Conservation (phyloP, 2,888 invertebrate species). For the Rhingia rostrata region DNA sequence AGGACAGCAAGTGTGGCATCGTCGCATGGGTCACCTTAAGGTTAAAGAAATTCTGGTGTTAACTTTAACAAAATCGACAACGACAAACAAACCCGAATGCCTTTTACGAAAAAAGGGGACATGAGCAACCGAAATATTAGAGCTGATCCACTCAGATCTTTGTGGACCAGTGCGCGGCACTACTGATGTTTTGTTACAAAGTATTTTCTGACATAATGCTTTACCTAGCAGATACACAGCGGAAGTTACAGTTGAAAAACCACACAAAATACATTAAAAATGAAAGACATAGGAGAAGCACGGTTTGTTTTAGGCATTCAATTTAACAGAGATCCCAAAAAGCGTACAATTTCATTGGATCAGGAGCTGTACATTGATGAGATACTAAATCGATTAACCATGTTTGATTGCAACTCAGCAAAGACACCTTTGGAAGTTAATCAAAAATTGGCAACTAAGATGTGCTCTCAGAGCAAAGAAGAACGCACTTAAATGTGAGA, state of each 20-base stretch:
- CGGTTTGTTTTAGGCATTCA: conserved; percentile 9
- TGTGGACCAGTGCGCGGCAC: conserved; percentile 12
- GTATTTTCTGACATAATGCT: background rate
- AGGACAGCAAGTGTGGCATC: conserved; percentile 10
- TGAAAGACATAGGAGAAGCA: background rate
- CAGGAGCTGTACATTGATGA: background rate
- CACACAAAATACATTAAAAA: background rate
- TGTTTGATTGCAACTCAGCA: conserved; percentile 1
- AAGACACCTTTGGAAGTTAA: background rate
- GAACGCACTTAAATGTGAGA: background rate
- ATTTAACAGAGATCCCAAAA: background rate
- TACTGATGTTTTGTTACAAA: background rate
- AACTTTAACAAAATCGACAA: conserved; percentile 11
- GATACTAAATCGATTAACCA: conserved; percentile 1
- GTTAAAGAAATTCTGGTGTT: conserved; percentile 7
- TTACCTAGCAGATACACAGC: background rate
- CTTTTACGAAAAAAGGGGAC: background rate
- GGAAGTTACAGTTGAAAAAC: background rate
- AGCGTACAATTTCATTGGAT: conserved; percentile 1
- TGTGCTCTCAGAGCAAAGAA: background rate
- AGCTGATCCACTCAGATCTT: background rate
- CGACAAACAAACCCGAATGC: conserved; percentile 6
- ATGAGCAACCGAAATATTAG: background rate
- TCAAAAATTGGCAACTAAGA: background rate
- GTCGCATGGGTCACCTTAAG: conserved; percentile 11